These are phyloP conservation scores for Heliconius melpomene DNA, from an alignment of 1,140 invertebrate species.

Conservation along the genomic window DNA sequence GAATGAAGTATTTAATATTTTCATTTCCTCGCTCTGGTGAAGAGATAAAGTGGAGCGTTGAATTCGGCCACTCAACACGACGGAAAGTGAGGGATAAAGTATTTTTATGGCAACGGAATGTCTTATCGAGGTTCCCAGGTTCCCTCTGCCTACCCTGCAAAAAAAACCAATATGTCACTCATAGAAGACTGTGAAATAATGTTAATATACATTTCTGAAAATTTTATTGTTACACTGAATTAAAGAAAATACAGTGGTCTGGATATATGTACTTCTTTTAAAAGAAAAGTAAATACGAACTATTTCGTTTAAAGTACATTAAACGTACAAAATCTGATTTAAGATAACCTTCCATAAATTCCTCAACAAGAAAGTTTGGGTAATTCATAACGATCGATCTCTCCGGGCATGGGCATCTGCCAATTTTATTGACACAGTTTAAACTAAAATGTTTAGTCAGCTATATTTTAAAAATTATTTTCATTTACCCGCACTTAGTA, in stretches of 20 bases:
- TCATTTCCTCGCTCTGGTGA: too few species aligned
- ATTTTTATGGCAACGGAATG: not conserved
- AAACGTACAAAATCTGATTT: not conserved
- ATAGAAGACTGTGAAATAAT: too few species aligned
- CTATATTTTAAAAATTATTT: not conserved
- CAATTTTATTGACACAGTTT: not conserved
- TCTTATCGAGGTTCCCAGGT: not conserved
- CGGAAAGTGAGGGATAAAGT: not conserved
- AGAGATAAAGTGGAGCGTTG: too few species aligned
- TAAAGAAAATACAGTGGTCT: too few species aligned
- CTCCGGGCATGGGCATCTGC: not conserved
- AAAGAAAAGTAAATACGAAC: too few species aligned
- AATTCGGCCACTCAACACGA: not conserved
- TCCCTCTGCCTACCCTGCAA: not conserved
- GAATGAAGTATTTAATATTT: too few species aligned
- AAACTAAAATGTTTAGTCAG: not conserved
- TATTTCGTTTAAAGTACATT: too few species aligned
- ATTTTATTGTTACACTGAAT: too few species aligned
- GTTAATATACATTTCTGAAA: too few species aligned
- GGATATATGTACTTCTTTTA: too few species aligned
- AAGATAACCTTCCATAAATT: not conserved
- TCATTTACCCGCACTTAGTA: not conserved
- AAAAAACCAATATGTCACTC: too few species aligned
- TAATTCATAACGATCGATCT: not conserved
- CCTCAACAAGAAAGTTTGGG: not conserved